These are phyloP conservation scores for Sciaenops ocellatus DNA, from an alignment of 2,797 vertebrate genomes.

Conservation along the genomic window DNA sequence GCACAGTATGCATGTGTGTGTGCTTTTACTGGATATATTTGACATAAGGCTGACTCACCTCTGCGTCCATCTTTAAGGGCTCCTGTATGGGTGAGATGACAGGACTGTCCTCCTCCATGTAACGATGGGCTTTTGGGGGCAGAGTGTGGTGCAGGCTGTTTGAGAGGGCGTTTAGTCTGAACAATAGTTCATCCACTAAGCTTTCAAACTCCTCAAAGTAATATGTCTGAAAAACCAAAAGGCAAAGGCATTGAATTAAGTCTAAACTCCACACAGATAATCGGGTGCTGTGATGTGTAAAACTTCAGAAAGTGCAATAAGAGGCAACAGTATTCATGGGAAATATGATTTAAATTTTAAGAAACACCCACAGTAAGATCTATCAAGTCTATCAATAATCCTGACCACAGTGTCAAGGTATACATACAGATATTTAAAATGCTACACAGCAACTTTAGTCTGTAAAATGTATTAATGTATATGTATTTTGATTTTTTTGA, in stretches of 20 bases:
- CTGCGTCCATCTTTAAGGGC: constrained; percentile 40
- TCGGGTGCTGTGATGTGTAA: not conserved
- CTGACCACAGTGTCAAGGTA: too few species aligned
- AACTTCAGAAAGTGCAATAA: not conserved
- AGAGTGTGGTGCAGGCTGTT: constrained; percentile 71
- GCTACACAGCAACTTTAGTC: not conserved
- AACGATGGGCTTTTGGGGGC: constrained; percentile 37
- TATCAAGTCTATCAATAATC: not conserved
- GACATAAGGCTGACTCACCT: constrained; percentile 52
- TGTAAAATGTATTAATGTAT: not conserved
- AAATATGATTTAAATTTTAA: not conserved
- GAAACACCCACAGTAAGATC: not conserved
- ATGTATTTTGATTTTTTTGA: too few species aligned
- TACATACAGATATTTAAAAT: not conserved
- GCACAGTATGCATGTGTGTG: not conserved
- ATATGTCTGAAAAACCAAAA: constrained; percentile 76
- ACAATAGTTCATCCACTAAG: constrained; percentile 87
- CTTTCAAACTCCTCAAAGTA: constrained; percentile 87
- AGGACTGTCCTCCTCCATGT: constrained; percentile 45
- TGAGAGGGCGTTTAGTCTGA: constrained; percentile 81
- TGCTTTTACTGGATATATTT: not conserved
- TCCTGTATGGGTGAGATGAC: constrained; percentile 29
- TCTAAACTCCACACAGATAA: not conserved
- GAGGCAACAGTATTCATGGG: not conserved
- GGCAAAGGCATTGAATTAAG: not conserved